These are phyloP conservation scores for Catostylus mosaicus DNA, from an alignment of 30 jellyfish, hydroid and myxozoan species.

Conservation along the genomic window DNA sequence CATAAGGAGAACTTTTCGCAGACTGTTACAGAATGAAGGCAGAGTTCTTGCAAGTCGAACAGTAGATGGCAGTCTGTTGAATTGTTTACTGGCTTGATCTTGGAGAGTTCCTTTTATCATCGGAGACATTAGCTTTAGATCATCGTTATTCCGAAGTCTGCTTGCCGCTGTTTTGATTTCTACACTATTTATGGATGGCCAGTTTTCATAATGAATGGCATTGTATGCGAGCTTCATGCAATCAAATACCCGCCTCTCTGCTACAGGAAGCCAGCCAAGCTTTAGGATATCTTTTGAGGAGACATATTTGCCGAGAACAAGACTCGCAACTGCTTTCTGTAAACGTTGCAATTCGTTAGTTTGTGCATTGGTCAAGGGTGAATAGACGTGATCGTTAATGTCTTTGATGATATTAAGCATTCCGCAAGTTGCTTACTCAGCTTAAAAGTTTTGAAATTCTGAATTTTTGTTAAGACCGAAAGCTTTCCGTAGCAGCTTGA, in stretches of 20 bases:
- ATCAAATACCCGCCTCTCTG: slow-evolving; percentile 22
- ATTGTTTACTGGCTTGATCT: slow-evolving; percentile 43
- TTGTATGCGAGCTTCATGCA: slow-evolving; percentile 21
- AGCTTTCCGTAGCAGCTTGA: slow-evolving; percentile 49
- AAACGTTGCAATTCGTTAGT: slow-evolving; percentile 27
- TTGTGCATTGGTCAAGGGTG: slow-evolving; percentile 33
- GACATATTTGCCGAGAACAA: slow-evolving; percentile 12
- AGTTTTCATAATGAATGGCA: slow-evolving; percentile 36
- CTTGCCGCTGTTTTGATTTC: slow-evolving; percentile 27
- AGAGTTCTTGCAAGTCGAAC: slow-evolving; percentile 45
- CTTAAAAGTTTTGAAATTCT: slow-evolving; percentile 33
- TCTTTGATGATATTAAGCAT: slow-evolving; percentile 23
- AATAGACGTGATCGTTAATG: slow-evolving; percentile 25
- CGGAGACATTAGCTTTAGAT: slow-evolving; percentile 22
- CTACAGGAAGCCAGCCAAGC: slow-evolving; percentile 25
- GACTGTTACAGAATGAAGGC: slow-evolving; percentile 48
- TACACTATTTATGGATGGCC: slow-evolving; percentile 31
- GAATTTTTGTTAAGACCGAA: slow-evolving; percentile 4
- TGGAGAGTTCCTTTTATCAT: slow-evolving; percentile 24
- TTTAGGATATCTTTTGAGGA: slow-evolving; percentile 5
- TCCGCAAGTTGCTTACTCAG: slow-evolving; percentile 19
- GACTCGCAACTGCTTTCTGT: slow-evolving; percentile 40
- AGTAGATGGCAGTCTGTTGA: slow-evolving; percentile 59
- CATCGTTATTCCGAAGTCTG: slow-evolving; percentile 13
- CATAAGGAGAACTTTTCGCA: slow-evolving; percentile 20